Evolutionary conservation across 2,113 vertebrate genomes (phyloP).

Genomic region (Chauna torquata): DNA sequence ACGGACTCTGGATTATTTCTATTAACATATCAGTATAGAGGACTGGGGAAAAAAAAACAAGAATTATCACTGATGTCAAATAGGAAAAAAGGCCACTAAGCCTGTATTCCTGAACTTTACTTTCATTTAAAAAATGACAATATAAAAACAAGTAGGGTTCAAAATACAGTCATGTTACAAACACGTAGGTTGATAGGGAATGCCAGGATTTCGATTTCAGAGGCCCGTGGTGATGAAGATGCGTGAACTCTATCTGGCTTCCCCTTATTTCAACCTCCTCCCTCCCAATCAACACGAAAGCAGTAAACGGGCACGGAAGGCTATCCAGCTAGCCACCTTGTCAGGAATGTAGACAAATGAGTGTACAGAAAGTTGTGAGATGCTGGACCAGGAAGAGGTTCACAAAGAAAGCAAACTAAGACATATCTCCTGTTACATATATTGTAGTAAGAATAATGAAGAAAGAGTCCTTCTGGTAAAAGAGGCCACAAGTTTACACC

Average conservation of each 20-base stretch:
- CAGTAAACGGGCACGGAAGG: background rate
- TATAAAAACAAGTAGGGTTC: background rate
- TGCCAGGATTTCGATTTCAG: background rate
- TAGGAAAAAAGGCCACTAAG: background rate
- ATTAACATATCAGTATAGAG: background rate
- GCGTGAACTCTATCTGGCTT: background rate
- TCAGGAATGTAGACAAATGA: background rate
- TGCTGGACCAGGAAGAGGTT: background rate
- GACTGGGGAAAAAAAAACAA: background rate
- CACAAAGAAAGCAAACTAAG: background rate
- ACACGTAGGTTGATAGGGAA: rapidly evolving
- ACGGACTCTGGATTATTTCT: background rate
- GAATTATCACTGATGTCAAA: background rate
- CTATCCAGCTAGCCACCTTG: background rate
- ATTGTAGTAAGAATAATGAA: rapidly evolving
- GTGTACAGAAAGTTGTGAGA: rapidly evolving
- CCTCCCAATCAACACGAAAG: background rate
- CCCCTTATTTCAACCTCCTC: background rate
- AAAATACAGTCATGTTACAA: background rate
- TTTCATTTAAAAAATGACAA: background rate
- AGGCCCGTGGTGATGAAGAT: background rate
- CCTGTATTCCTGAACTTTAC: background rate
- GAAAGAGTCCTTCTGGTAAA: background rate
- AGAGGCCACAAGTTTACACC: background rate
- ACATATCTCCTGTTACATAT: background rate